These are phyloP conservation scores for Eciton burchellii DNA, from an alignment of 1,140 invertebrate genomes.

Conservation along the genomic window DNA sequence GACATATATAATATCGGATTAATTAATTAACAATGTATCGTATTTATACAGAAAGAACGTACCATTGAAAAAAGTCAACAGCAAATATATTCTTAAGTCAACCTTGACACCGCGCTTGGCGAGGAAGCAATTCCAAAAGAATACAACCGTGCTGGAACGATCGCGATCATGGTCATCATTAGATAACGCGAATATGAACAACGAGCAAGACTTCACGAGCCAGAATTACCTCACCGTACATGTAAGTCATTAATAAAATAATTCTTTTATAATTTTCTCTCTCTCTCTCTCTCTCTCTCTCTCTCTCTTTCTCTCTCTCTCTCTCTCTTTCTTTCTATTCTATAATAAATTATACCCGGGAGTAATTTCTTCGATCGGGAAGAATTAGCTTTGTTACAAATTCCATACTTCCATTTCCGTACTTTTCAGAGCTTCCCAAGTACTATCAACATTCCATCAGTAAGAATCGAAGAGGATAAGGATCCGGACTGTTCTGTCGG, in stretches of 20 bases:
- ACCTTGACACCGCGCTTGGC: slow-evolving; percentile 91
- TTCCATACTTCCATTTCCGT: neutral
- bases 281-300: no score
- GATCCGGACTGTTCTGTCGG: slow-evolving; percentile 83
- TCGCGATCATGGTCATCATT: slow-evolving; percentile 90
- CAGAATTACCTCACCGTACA: slow-evolving; percentile 91
- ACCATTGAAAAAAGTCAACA: slow-evolving; percentile 92
- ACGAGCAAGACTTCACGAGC: slow-evolving; percentile 82
- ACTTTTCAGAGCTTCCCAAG: slow-evolving; percentile 88
- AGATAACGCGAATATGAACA: slow-evolving; percentile 85
- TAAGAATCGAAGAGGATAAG: slow-evolving; percentile 88
- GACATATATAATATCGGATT: neutral
- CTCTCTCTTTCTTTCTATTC: no score
- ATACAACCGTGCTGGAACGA: slow-evolving; percentile 87
- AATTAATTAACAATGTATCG: neutral
- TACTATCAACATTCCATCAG: slow-evolving; percentile 87
- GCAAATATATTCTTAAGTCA: slow-evolving; percentile 93
- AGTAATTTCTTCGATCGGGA: neutral
- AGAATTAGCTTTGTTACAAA: neutral
- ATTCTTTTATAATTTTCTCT: neutral
- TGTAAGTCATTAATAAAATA: slow-evolving; percentile 84
- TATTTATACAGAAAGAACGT: slow-evolving; percentile 89
- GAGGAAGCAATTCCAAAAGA: slow-evolving; percentile 89
- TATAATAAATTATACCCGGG: neutral
- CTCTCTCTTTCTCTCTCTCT: no score